Percentiles rank a stretch among this genome's conserved stretches.
phyloP scores from a whole-genome alignment of 2,113 vertebrate genomes.

The Phyllostomus discolor region DNA sequence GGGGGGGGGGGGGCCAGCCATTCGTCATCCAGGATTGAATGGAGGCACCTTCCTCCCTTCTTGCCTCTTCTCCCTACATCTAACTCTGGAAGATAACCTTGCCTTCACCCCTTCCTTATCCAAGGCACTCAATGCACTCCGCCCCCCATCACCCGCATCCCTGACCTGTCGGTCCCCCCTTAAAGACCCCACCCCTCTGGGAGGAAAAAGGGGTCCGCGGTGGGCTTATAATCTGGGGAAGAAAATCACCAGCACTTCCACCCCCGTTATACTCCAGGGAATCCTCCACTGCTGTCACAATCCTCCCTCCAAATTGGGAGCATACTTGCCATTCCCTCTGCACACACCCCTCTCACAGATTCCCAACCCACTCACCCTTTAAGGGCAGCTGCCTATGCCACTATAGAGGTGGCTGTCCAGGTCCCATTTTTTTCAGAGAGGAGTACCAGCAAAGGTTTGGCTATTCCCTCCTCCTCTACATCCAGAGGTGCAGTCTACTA shows the following conservation, averaged over 20 bases:
- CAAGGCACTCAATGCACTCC: background rate
- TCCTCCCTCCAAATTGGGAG: background rate
- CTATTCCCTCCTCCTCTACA: background rate
- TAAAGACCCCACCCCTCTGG: constrained; percentile 21
- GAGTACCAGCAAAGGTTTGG: background rate
- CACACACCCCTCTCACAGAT: background rate
- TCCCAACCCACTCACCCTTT: background rate
- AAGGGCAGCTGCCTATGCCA: background rate
- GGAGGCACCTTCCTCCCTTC: background rate
- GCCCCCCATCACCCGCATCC: background rate
- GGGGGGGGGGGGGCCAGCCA: background rate
- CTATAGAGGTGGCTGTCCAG: background rate
- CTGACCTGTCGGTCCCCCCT: background rate
- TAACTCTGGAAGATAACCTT: background rate
- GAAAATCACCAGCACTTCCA: background rate
- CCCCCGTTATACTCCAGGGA: background rate
- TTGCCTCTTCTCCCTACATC: background rate
- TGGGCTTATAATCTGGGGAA: background rate
- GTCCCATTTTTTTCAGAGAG: background rate
- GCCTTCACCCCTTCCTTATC: background rate
- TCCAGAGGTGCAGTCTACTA: background rate
- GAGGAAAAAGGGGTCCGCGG: background rate
- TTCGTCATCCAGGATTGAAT: background rate
- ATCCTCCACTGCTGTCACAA: background rate
- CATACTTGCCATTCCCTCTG: background rate